A percentile compares a stretch with the other conserved stretches of the same genome.
Evolutionary conservation across 2,113 vertebrate species (phyloP).

Genomic region (Erythrocercus mccallii): DNA sequence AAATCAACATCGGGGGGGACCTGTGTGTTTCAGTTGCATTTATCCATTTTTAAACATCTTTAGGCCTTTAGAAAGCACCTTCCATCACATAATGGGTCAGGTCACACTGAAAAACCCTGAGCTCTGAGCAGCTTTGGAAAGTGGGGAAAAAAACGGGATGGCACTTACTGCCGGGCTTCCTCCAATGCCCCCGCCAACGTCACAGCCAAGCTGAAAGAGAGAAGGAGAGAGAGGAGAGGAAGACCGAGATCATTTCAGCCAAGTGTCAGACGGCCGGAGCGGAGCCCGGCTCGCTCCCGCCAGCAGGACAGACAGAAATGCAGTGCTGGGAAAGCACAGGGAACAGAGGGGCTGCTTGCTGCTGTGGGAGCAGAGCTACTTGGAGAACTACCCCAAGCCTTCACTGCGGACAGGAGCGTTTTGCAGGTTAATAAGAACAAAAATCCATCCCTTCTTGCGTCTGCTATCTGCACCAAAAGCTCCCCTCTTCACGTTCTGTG

Average conservation of each 20-base stretch:
- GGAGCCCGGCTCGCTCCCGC: not conserved
- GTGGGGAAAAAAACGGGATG: slow-evolving; percentile 70
- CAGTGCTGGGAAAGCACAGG: not conserved
- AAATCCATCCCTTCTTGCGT: not conserved
- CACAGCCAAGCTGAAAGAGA: slow-evolving; percentile 97
- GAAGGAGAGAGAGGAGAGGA: slow-evolving; percentile 74
- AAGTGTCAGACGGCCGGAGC: slow-evolving; percentile 36
- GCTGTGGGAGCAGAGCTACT: not conserved
- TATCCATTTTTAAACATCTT: not conserved
- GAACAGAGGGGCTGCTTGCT: slow-evolving; percentile 5
- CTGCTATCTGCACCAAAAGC: not conserved
- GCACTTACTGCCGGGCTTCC: slow-evolving; percentile 99
- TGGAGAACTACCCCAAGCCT: not conserved
- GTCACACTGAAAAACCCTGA: not conserved
- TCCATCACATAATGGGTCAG: not conserved
- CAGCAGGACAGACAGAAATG: not conserved
- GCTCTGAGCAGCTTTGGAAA: slow-evolving; percentile 39
- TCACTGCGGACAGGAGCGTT: accelerated
- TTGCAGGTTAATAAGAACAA: not conserved
- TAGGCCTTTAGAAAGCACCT: not conserved
- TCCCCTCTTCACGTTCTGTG: not conserved
- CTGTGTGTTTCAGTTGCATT: not conserved
- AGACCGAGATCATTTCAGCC: slow-evolving; percentile 76
- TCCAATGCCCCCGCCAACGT: slow-evolving; percentile 99
- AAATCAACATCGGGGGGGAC: not conserved